A percentile compares a stretch with the other conserved stretches of the same genome.
These are phyloP conservation scores for Cisticola juncidis DNA, from an alignment of 2,113 vertebrate species.

Conservation along the genomic window DNA sequence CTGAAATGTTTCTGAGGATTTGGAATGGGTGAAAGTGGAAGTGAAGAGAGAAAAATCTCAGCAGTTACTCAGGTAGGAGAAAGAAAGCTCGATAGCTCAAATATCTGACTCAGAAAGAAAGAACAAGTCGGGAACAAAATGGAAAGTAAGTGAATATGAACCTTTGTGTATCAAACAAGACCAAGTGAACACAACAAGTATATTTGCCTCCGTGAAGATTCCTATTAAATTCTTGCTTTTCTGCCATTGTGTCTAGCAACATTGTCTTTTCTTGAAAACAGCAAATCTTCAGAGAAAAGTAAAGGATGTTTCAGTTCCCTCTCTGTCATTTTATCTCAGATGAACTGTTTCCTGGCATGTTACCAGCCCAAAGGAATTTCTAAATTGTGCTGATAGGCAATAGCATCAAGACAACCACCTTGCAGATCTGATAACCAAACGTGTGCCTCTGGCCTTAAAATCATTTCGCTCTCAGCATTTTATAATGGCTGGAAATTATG, in stretches of 20 bases:
- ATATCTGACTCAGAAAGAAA: background rate
- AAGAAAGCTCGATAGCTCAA: background rate
- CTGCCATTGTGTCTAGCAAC: background rate
- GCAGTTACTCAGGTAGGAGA: background rate
- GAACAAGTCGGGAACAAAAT: background rate
- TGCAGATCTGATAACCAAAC: background rate
- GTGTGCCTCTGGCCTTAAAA: background rate
- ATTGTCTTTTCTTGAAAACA: background rate
- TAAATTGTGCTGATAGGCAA: background rate
- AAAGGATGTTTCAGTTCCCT: background rate
- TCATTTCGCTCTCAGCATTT: background rate
- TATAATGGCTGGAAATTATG: background rate
- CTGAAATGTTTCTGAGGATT: background rate
- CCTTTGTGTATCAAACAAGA: background rate
- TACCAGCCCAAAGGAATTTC: background rate
- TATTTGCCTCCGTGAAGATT: background rate
- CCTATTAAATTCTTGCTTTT: background rate
- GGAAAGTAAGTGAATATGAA: background rate
- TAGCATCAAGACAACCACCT: background rate
- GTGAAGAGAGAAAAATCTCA: background rate
- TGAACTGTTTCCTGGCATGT: background rate
- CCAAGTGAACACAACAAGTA: background rate
- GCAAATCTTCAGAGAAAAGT: background rate
- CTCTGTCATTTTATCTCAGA: background rate
- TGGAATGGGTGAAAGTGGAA: background rate